Percentiles rank a stretch among this genome's conserved stretches.
phyloP scores from a whole-genome alignment of 2,888 invertebrate genomes.

The Catocala fraxini region DNA sequence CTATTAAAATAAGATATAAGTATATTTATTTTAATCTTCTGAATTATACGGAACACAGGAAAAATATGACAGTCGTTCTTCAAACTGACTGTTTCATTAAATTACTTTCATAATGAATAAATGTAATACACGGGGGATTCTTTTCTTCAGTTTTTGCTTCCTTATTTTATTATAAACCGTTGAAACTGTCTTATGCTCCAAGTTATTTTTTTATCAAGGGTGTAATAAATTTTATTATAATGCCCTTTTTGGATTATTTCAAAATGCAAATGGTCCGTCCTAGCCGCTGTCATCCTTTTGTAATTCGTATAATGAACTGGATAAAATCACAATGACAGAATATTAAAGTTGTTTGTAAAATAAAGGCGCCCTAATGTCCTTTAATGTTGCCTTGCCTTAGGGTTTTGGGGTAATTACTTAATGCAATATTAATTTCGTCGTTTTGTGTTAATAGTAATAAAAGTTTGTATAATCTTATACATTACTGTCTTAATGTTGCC shows the following conservation, averaged over 20 bases:
- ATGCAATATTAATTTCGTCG: slow-evolving; percentile 8
- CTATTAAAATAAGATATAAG: too few relatives aligned
- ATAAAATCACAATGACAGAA: slow-evolving; percentile 56
- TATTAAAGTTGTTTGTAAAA: slow-evolving; percentile 37
- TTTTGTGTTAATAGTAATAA: slow-evolving; percentile 1
- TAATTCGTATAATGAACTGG: slow-evolving; percentile 63
- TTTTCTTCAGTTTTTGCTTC: slow-evolving; percentile 69
- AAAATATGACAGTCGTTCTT: slow-evolving; percentile 16
- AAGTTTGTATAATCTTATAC: neutral
- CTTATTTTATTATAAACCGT: slow-evolving; percentile 73
- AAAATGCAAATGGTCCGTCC: slow-evolving; percentile 71
- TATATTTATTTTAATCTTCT: too few relatives aligned
- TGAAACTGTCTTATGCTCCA: slow-evolving; percentile 70
- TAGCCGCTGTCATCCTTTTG: slow-evolving; percentile 61
- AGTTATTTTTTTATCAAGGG: slow-evolving; percentile 72
- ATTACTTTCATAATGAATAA: slow-evolving; percentile 81
- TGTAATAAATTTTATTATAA: slow-evolving; percentile 76
- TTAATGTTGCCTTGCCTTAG: slow-evolving; percentile 19
- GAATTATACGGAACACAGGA: slow-evolving; percentile 22
- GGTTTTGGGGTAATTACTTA: slow-evolving; percentile 20
- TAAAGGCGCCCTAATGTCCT: slow-evolving; percentile 17
- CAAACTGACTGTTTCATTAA: slow-evolving; percentile 66
- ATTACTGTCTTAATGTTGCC: neutral
- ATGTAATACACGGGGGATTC: slow-evolving; percentile 78
- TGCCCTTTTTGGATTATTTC: slow-evolving; percentile 70